Evolutionary conservation across 1,140 invertebrate genomes (phyloP).

Genomic region (Drosophila carrolli): DNA sequence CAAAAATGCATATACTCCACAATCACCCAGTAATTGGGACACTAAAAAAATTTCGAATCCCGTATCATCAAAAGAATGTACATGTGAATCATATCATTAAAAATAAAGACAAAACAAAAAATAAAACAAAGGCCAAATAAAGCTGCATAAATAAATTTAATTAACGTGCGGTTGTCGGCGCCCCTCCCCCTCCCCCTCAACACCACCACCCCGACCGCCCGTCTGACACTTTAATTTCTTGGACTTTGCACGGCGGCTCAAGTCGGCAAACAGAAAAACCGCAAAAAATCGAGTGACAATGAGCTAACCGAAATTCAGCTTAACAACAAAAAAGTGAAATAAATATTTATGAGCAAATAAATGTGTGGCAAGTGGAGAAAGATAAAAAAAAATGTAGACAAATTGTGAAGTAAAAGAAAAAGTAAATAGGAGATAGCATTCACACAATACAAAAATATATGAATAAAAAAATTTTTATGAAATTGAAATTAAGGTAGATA

Average conservation of each 20-base stretch:
- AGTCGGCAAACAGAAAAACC: conserved; percentile 59
- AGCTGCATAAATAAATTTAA: conserved; percentile 80
- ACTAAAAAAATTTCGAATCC: conserved; percentile 16
- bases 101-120: conserved; percentile 60
- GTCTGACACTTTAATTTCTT: conserved; percentile 79
- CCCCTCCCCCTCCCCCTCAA: not conserved
- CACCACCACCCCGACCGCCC: conserved; percentile 22
- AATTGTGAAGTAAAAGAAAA: not conserved
- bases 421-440: not conserved
- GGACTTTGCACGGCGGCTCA: conserved; percentile 80
- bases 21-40: not conserved
- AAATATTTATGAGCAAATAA: conserved; percentile 45
- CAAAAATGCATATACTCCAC: not conserved
- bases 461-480: not conserved
- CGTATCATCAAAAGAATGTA: conserved; percentile 66
- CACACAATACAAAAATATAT: not conserved
- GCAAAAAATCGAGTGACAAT: conserved; percentile 58
- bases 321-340: conserved; percentile 23
- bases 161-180: conserved; percentile 66
- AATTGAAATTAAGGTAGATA: too few relatives aligned
- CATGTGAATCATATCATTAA: conserved; percentile 79
- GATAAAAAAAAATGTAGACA: conserved; percentile 9
- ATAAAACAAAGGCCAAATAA: conserved; percentile 58
- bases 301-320: conserved; percentile 41
- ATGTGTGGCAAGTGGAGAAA: conserved; percentile 30